Evolutionary conservation across 2,113 vertebrate species (phyloP), one percentile per base, ranked within the genome.

Genomic region (Thymallus thymallus): DNA sequence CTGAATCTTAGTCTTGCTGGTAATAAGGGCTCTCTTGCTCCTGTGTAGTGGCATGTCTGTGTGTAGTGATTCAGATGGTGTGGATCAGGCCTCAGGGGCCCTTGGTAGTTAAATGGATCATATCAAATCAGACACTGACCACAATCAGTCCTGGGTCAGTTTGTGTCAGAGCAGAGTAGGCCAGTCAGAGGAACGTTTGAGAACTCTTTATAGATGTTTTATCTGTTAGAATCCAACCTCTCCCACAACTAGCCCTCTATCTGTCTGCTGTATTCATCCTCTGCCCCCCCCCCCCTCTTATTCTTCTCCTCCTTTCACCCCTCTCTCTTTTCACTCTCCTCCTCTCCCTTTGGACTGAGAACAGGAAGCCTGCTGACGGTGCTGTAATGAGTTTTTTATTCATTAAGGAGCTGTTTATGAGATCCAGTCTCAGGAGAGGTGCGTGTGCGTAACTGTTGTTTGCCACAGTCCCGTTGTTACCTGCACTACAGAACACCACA

Each of bases 261-360:
- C 5, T 18, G 48, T 51, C 24, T 56, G 10, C 4, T 30, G 22
- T 58, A 23, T 29, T 51, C 14, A 51, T 45, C 46, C 26, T 26
- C 82, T 78, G 22, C 86, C 65, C 73, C 48, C 24, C 22, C 41
- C n/a, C n/a, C 48, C 6, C 1, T 14, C 30, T 2, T 16, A 9
- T 65, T 24, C 88, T 56, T 75, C 73, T 85, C 80, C 79, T 0
- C 68, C 75, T 62, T 80, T 74, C 85, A 65, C 16, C 88, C 88
- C 88, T 89, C 5, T 89, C 5, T 29, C 23, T 0, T 1, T 16
- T 18, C 29, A 3, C 24, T 22, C 23, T 29, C 22, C 5, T 5
- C 48, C 56, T 1, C 51, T 5, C 76, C 67, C 78, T 7, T 4
- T 1, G 45, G 76, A 18, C 66, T 22, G 63, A 26, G 10, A 67